Conservation (phyloP, 2,888 invertebrate species). For the Hypena proboscidalis region DNA sequence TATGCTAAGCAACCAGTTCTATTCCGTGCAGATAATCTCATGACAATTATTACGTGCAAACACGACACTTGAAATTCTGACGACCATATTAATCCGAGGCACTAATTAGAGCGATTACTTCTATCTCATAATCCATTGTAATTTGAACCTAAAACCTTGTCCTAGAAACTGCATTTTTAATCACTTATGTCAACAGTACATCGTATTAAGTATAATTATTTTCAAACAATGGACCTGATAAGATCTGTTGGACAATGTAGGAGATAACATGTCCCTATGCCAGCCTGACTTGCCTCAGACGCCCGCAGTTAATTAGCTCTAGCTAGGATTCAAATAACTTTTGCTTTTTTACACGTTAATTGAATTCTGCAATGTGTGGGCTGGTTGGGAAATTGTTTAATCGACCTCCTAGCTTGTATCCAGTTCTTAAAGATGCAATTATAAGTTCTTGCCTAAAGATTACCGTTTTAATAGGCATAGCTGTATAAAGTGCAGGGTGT, state of each 20-base stretch:
- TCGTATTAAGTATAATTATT: slow-evolving; percentile 42
- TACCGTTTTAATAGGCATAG: too few species aligned
- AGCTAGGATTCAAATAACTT: not conserved
- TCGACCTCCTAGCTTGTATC: too few species aligned
- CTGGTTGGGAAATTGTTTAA: too few species aligned
- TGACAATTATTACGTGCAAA: not conserved
- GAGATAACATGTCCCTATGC: slow-evolving; percentile 34
- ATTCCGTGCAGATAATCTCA: slow-evolving; percentile 5
- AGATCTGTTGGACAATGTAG: slow-evolving; percentile 36
- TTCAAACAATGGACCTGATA: slow-evolving; percentile 40
- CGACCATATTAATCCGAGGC: slow-evolving; percentile 2
- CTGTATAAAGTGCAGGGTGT: too few species aligned
- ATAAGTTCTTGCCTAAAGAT: too few species aligned
- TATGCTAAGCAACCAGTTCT: not conserved
- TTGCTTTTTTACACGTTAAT: not conserved
- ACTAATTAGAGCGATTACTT: not conserved
- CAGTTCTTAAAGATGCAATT: too few species aligned
- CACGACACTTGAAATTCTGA: not conserved
- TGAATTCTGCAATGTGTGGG: not conserved
- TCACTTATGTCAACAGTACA: slow-evolving; percentile 38
- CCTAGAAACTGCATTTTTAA: slow-evolving; percentile 41
- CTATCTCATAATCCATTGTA: slow-evolving; percentile 13
- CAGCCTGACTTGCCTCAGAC: slow-evolving; percentile 4
- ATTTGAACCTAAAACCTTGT: slow-evolving; percentile 27
- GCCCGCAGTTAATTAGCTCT: slow-evolving; percentile 7